Evolutionary conservation across 2,113 vertebrate species (phyloP).

Genomic region (Channa argus): DNA sequence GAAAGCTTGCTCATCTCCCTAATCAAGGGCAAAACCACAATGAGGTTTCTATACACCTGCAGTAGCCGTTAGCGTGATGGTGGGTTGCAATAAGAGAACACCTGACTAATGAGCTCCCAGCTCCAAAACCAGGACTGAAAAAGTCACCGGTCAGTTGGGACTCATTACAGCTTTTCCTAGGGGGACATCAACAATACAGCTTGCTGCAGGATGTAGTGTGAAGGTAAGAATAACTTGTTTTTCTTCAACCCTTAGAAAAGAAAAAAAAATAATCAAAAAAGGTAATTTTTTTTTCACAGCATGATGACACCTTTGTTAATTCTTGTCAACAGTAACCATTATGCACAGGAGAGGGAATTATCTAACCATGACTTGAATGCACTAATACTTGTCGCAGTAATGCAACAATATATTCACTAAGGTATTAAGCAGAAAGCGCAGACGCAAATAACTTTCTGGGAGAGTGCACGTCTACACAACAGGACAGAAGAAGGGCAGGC

Average conservation of each 20-base stretch:
- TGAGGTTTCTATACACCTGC: conserved; percentile 53
- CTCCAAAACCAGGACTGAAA: conserved; percentile 67
- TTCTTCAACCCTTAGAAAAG: neutral
- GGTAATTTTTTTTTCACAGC: conserved; percentile 11
- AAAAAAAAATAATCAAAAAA: neutral
- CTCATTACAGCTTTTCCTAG: conserved; percentile 74
- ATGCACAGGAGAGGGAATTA: conserved; percentile 9
- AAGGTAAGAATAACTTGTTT: conserved; percentile 31
- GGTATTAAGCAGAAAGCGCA: conserved; percentile 30
- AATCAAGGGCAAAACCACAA: conserved; percentile 17
- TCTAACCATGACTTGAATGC: conserved; percentile 22
- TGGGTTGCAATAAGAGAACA: conserved; percentile 47
- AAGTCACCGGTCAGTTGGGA: conserved; percentile 78
- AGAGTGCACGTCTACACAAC: conserved; percentile 68
- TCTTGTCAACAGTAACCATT: conserved; percentile 12
- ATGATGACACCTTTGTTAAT: neutral
- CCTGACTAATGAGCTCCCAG: conserved; percentile 74
- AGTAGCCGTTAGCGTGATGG: conserved; percentile 16
- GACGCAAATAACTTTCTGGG: conserved; percentile 70
- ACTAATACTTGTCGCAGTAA: conserved; percentile 27
- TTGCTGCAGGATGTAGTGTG: conserved; percentile 21
- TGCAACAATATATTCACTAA: conserved; percentile 38
- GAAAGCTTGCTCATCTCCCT: conserved; percentile 16
- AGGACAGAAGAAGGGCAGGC: conserved; percentile 35
- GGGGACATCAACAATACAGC: conserved; percentile 53